These are phyloP conservation scores for Pterocles burchelli DNA, from an alignment of 2,113 vertebrate genomes.

Conservation along the genomic window DNA sequence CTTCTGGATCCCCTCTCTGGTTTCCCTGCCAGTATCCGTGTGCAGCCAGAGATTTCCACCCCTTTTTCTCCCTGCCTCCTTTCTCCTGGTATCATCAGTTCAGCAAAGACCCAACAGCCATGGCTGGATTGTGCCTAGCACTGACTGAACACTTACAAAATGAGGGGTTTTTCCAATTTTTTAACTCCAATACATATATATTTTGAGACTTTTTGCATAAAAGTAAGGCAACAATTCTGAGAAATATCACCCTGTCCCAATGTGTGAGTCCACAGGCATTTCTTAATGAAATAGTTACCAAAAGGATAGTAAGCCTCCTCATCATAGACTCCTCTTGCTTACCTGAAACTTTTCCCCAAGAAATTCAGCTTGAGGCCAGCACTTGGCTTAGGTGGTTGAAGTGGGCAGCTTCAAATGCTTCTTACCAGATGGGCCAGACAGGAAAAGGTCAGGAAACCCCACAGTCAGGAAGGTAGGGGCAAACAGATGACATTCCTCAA, in stretches of 20 bases:
- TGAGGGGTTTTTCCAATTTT: not conserved
- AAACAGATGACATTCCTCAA: not conserved
- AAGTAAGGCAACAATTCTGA: not conserved
- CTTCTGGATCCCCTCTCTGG: not conserved
- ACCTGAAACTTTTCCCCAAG: not conserved
- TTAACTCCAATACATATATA: not conserved
- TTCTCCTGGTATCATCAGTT: not conserved
- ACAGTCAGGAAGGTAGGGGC: not conserved
- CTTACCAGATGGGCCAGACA: not conserved
- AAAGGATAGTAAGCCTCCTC: not conserved
- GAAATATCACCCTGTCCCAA: not conserved
- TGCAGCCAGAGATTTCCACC: not conserved
- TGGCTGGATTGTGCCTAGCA: not conserved
- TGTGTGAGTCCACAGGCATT: not conserved
- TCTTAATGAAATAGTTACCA: not conserved
- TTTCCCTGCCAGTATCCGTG: not conserved
- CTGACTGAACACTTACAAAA: not conserved
- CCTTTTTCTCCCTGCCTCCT: not conserved
- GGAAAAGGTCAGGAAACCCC: not conserved
- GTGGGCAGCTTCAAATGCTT: not conserved
- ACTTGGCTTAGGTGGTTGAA: not conserved
- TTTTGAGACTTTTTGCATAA: not conserved
- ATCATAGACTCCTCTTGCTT: not conserved
- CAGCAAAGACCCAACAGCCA: not conserved
- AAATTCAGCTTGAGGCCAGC: not conserved